Evolutionary conservation across 2,797 vertebrate genomes (phyloP), one percentile per base, ranked within the genome.

Genomic region (Rhynchonycteris naso): DNA sequence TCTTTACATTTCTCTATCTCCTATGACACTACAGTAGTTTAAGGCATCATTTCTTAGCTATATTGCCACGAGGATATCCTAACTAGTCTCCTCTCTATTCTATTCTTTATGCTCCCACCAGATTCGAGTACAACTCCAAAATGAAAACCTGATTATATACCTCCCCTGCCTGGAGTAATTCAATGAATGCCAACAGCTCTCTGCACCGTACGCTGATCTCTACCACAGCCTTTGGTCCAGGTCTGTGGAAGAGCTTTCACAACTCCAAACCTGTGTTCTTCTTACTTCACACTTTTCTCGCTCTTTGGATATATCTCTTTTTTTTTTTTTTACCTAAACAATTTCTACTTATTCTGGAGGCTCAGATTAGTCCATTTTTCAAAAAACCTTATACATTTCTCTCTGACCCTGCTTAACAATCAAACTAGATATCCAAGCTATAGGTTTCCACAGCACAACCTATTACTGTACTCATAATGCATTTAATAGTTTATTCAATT

Each of bases 401-500:
- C 63, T 50, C 7, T 81, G 35, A 43, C 4, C 61, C 61, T 54
- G 10, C 15, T 95, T 56, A 91, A 71, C 18, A 69, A 88, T 78
- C 21, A 74, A 88, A 93, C 56, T 33, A 76, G n/a, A 74, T 68
- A n/a, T 12, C 26, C 15, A 16, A 78, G 7, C 2, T 78, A 19
- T 63, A 7, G 15, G 33, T n/a, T 86, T 28, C 65, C 26, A 68
- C 10, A 90, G 30, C 61, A 69, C 50, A 10, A 59, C 85, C 65
- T 95, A 91, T 58, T 88, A 96, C 75, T 80, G 30, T 88, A 96
- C 75, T 80, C 33, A 94, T 7, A 61, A 30, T 30, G 4, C 56
- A 84, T 71, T 93, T 65, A 79, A 91, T n/a, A 50, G 8, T 85
- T 22, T 95, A 26, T 63, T 72, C 89, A 91, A 90, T 90, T 90